Evolutionary conservation across 1,140 invertebrate genomes (phyloP), one percentile per base, ranked within the genome.

Genomic region (Patella vulgata): DNA sequence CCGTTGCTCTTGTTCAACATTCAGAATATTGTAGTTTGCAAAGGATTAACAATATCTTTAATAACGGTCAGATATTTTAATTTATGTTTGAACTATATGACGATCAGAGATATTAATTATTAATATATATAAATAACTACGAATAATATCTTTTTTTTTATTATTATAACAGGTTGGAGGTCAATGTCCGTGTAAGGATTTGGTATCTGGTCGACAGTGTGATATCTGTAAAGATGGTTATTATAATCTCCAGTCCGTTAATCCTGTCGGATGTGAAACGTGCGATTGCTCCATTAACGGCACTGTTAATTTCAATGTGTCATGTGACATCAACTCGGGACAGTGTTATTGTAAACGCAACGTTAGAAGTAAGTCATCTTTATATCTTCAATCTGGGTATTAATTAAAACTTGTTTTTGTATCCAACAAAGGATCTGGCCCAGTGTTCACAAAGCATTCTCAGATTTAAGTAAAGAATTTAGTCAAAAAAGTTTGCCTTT

Each of bases 191-290:
- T 99, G 97, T 81, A 98, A 98, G 79, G 89, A 92, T 39, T 89
- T 93, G 9, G 97, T 99, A 0, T 89, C 91, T 62, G 97, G 97
- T 0, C 87, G 96, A 54, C 95, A 95, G 63, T 99, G 97, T 81
- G 91, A 97, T 46, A 27, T 44, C 67, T 99, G 98, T 82, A 92
- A 91, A 79, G 90, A 93, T 0, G 88, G 97, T 0, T 98, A 88
- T 82, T 99, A 94, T 93, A 98, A 98, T 82, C 85, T 99, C 2
- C 91, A 92, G 74, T 86, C 89, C 1, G 88, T 88, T 42, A 97
- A 98, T 86, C 89, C 91, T 0, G 83, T 89, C 19, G 83, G 83
- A 6, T 85, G 83, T 72, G 63, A 71, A 12, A 46, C 67, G 0
- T 85, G 83, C 68, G 63, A 54, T n/a, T 85, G 83, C 74, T 57